These are phyloP conservation scores for Oncopodura yosiiana DNA, from an alignment of 1,140 invertebrate genomes.

Conservation along the genomic window DNA sequence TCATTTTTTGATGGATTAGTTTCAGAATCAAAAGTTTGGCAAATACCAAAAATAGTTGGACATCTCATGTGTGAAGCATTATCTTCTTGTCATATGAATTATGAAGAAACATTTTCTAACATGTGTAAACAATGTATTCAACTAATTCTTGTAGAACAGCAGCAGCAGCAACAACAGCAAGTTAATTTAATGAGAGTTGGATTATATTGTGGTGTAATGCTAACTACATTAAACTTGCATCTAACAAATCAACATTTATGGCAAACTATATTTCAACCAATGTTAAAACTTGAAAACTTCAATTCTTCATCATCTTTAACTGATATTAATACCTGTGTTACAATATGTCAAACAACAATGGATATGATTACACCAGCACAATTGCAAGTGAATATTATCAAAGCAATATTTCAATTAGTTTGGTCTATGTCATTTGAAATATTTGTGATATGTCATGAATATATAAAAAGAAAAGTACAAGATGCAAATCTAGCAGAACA, in stretches of 20 bases:
- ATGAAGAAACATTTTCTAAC: background rate
- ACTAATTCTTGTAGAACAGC: background rate
- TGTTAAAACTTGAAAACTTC: background rate
- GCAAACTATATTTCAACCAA: constrained; percentile 6
- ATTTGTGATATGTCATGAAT: constrained; percentile 9
- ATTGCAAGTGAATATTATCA: constrained; percentile 1
- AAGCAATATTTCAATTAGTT: constrained; percentile 5
- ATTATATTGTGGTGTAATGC: constrained; percentile 7
- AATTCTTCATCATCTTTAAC: background rate
- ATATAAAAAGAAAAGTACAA: constrained; percentile 5
- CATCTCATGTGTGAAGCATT: background rate
- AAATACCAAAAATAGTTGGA: background rate
- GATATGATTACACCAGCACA: background rate
- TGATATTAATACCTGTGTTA: constrained; percentile 2
- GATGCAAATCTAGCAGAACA: background rate
- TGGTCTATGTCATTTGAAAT: constrained; percentile 10
- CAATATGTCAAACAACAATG: background rate
- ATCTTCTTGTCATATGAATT: background rate
- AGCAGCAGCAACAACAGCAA: background rate
- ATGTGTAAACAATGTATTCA: background rate
- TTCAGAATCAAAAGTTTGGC: constrained; percentile 9
- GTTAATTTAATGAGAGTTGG: background rate
- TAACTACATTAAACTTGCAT: constrained; percentile 9
- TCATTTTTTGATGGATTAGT: constrained; percentile 1
- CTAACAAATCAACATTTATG: background rate